phyloP scores from a whole-genome alignment of 2,888 invertebrate genomes.

The Machimus atricapillus region DNA sequence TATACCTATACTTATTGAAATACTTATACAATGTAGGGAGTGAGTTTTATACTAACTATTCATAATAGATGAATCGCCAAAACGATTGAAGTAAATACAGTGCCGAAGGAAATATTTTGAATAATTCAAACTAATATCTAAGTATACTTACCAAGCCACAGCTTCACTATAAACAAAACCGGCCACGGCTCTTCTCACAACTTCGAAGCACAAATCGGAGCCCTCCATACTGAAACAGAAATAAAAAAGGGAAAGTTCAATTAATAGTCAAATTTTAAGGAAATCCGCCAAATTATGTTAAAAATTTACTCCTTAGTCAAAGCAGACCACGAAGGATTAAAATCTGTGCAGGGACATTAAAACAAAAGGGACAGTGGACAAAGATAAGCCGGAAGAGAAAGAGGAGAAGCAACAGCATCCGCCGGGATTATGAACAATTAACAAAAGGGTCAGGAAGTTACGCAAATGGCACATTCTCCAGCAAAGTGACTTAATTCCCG shows the following conservation, averaged over 20 bases:
- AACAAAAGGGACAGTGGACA: neutral
- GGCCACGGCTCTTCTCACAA: slow-evolving; percentile 91
- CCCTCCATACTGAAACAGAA: slow-evolving; percentile 91
- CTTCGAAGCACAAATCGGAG: slow-evolving; percentile 97
- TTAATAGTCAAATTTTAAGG: slow-evolving; percentile 11
- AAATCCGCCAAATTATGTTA: slow-evolving; percentile 1
- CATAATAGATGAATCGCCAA: no score
- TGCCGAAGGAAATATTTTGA: no score
- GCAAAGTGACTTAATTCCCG: neutral
- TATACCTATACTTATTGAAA: no score
- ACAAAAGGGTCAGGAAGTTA: neutral
- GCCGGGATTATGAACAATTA: neutral
- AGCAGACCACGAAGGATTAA: neutral
- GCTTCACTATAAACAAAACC: slow-evolving; percentile 99
- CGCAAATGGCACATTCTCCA: neutral
- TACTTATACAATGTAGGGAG: no score
- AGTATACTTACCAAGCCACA: slow-evolving; percentile 86
- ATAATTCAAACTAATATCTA: neutral
- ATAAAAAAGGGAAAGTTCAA: slow-evolving; percentile 42
- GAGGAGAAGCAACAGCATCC: neutral
- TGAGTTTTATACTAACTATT: no score
- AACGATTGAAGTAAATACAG: no score
- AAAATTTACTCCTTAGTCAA: neutral
- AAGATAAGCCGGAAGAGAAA: neutral
- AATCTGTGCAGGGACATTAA: neutral